These are phyloP conservation scores for Odontesthes bonariensis DNA, from an alignment of 2,113 vertebrate genomes.

Conservation along the genomic window DNA sequence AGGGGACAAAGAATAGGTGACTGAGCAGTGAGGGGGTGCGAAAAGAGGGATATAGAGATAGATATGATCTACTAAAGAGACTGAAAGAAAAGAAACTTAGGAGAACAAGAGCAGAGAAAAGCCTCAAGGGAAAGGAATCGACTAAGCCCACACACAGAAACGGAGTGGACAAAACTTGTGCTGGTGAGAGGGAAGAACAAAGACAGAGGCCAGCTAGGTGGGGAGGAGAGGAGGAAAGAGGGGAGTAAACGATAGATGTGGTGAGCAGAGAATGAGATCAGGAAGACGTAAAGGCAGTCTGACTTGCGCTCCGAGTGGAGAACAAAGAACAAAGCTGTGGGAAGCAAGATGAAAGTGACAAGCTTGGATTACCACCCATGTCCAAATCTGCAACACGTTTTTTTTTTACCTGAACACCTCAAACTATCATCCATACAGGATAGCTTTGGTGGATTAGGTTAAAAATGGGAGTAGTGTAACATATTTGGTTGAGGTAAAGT, in stretches of 20 bases:
- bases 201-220: conserved; percentile 32
- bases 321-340: conserved; percentile 40
- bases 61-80: conserved; percentile 29
- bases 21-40: background rate
- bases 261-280: conserved; percentile 39
- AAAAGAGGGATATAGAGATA: background rate
- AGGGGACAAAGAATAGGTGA: conserved; percentile 19
- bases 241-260: conserved; percentile 35
- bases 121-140: conserved; percentile 54
- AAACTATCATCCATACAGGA: background rate
- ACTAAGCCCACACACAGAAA: conserved; percentile 60
- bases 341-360: conserved; percentile 45
- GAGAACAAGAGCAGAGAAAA: conserved; percentile 44
- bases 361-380: background rate
- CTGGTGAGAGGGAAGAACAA: conserved; percentile 52
- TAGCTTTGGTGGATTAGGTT: background rate
- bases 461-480: background rate
- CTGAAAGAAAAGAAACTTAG: conserved; percentile 27
- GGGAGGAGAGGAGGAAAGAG: conserved; percentile 47
- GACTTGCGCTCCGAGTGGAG: conserved; percentile 16
- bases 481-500: background rate
- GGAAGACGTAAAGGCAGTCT: conserved; percentile 39
- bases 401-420: background rate
- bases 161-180: conserved; percentile 54
- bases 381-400: conserved; percentile 5